Conservation (phyloP, 2,797 vertebrate species). For the Sebastiscus tertius region DNA sequence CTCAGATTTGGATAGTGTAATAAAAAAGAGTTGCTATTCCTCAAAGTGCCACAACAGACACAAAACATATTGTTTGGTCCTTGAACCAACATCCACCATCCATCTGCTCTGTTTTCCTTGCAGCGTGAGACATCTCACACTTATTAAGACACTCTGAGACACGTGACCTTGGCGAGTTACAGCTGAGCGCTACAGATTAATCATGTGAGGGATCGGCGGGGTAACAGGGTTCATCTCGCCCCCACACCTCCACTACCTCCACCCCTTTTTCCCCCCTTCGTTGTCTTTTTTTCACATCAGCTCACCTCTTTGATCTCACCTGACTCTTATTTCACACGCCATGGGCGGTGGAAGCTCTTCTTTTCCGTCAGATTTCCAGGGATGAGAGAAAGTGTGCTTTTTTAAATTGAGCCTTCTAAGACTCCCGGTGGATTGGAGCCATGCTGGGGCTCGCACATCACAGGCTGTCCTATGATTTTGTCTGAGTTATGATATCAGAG, state of each 20-base stretch:
- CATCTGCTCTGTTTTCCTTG: not conserved
- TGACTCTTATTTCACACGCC: slow-evolving; percentile 70
- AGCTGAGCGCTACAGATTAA: slow-evolving; percentile 41
- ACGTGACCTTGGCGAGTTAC: slow-evolving; percentile 13
- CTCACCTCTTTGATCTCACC: slow-evolving; percentile 64
- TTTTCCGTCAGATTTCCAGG: slow-evolving; percentile 31
- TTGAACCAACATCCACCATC: not conserved
- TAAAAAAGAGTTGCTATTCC: not conserved
- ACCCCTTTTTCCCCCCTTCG: not conserved
- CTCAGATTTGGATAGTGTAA: not conserved
- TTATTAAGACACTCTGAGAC: slow-evolving; percentile 38
- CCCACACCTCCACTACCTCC: not conserved
- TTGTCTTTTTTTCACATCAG: slow-evolving; percentile 43
- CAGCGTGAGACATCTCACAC: slow-evolving; percentile 11
- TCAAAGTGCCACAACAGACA: not conserved
- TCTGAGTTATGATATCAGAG: slow-evolving; percentile 44
- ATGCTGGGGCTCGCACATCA: slow-evolving; percentile 26
- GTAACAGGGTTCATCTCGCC: not conserved
- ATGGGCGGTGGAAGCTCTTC: slow-evolving; percentile 12
- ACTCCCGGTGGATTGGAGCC: slow-evolving; percentile 26
- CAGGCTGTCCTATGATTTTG: slow-evolving; percentile 34
- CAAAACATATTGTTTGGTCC: not conserved
- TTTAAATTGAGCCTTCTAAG: slow-evolving; percentile 61
- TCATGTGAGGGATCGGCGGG: not conserved
- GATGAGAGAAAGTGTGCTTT: slow-evolving; percentile 49